Base-by-base conservation (phyloP, 2,113 vertebrate species). In the Zootoca vivipara region DNA sequence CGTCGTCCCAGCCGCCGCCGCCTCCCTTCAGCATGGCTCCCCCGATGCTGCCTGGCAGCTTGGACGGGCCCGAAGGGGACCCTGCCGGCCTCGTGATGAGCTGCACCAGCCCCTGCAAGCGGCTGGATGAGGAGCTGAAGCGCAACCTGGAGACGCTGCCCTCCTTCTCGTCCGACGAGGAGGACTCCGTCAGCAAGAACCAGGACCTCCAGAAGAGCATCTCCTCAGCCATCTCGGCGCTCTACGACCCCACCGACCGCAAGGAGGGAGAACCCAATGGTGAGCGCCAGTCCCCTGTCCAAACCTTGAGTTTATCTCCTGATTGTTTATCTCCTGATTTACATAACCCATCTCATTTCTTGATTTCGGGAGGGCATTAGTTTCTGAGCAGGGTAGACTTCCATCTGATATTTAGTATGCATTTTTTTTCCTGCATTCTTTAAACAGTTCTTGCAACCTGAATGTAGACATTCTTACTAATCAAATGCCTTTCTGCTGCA, bases 161-260 rank as follows among this genome's bases (percentile, higher is more conserved):
- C 0, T 99, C 98, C 0, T 99, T 99, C 94, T 99, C 98, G 2
- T 98, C 98, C 0, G 98, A 99, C 0, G 98, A 99, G 92, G 98
- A 99, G 82, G 98, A 99, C 93, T 99, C 98, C 0, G 98, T 99
- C 1, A 98, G 98, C 90, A 99, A 99, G 96, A 99, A 99, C 94
- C 97, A 98, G 94, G 98, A 99, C 92, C 97, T 99, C 40, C 98
- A 99, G 95, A 98, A 99, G 93, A 98, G 98, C 96, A 99, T 99
- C 89, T 98, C 98, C 35, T 99, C 98, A 0, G 98, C 98, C 87
- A 99, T 99, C 92, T 99, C 98, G 0, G 98, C 98, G 62, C 97
- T 99, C 7, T 98, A 99, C 0, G 98, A 99, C 90, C 98, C 98
- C 0, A 97, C 97, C 1, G 98, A 96, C 95, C 98, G 85, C 87